A percentile compares a stretch with the other conserved stretches of the same genome.
These are phyloP conservation scores for Xylocopa sonorina DNA, from an alignment of 1,140 invertebrate genomes.

Conservation along the genomic window DNA sequence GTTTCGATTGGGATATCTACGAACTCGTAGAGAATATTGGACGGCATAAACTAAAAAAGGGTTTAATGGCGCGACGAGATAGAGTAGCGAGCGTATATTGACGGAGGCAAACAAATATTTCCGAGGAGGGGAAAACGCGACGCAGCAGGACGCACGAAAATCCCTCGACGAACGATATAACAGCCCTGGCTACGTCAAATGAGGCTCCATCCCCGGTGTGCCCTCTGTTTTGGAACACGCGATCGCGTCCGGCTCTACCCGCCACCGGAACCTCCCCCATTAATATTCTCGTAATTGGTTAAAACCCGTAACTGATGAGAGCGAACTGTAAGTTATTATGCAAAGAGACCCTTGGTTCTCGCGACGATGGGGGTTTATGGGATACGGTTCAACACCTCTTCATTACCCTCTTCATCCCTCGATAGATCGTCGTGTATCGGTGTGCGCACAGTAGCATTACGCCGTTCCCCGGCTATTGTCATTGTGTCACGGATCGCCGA, in stretches of 20 bases:
- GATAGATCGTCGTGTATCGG: conserved; percentile 56
- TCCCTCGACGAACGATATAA: conserved; percentile 39
- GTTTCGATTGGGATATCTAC: no score
- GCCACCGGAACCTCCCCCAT: conserved; percentile 47
- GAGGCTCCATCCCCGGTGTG: conserved; percentile 31
- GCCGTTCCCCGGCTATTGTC: conserved; percentile 60
- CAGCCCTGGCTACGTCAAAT: conserved; percentile 26
- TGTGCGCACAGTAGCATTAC: conserved; percentile 59
- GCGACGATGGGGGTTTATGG: conserved; percentile 73
- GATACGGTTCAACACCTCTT: conserved; percentile 82
- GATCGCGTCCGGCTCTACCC: not conserved
- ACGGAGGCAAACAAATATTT: conserved; percentile 24
- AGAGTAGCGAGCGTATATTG: not conserved
- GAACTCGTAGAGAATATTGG: no score
- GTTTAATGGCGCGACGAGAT: not conserved
- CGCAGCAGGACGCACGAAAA: conserved; percentile 48
- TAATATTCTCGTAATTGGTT: conserved; percentile 78
- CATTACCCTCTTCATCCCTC: conserved; percentile 79
- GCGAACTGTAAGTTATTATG: conserved; percentile 80
- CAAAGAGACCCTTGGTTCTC: conserved; percentile 74
- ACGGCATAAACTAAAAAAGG: not conserved
- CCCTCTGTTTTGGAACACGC: conserved; percentile 54
- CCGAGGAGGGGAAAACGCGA: not conserved
- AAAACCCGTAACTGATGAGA: conserved; percentile 82
- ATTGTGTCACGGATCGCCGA: conserved; percentile 62